phyloP scores from a whole-genome alignment of 2,797 vertebrate genomes.

The Sciaenops ocellatus region DNA sequence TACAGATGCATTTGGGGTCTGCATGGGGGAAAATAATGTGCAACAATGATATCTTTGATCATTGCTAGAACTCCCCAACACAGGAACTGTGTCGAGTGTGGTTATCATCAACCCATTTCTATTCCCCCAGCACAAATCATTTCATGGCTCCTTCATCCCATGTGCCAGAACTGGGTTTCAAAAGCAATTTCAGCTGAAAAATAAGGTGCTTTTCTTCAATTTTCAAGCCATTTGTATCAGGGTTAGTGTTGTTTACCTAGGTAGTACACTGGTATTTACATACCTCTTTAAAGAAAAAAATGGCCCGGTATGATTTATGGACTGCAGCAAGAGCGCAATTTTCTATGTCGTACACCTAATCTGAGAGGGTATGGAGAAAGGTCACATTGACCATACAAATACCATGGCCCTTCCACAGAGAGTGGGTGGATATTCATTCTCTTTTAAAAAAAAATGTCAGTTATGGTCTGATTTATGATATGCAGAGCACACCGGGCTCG shows the following conservation, averaged over 20 bases:
- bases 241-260: constrained; percentile 99
- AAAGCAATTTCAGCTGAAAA: constrained; percentile 99
- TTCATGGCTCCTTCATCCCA: constrained; percentile 92
- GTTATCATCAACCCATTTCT: constrained; percentile 97
- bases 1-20: constrained; percentile 88
- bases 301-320: constrained; percentile 98
- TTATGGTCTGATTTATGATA: constrained; percentile 92
- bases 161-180: constrained; percentile 94
- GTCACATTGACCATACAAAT: constrained; percentile 97
- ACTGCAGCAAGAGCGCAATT: constrained; percentile 98
- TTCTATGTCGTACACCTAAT: constrained; percentile 99
- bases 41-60: constrained; percentile 97
- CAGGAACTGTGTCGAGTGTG: constrained; percentile 91
- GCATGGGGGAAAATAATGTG: constrained; percentile 89
- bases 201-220: constrained; percentile 99
- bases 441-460: constrained; percentile 92
- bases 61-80: constrained; percentile 89
- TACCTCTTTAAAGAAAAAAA: constrained; percentile 98
- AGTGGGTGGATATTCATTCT: constrained; percentile 98
- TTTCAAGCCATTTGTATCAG: constrained; percentile 98
- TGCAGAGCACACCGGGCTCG: constrained; percentile 89
- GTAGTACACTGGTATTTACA: constrained; percentile 99
- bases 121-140: constrained; percentile 93
- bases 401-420: constrained; percentile 93
- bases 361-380: constrained; percentile 96